Base-by-base conservation (phyloP, 2,888 invertebrate genomes). In the Thereva nobilitata region DNA sequence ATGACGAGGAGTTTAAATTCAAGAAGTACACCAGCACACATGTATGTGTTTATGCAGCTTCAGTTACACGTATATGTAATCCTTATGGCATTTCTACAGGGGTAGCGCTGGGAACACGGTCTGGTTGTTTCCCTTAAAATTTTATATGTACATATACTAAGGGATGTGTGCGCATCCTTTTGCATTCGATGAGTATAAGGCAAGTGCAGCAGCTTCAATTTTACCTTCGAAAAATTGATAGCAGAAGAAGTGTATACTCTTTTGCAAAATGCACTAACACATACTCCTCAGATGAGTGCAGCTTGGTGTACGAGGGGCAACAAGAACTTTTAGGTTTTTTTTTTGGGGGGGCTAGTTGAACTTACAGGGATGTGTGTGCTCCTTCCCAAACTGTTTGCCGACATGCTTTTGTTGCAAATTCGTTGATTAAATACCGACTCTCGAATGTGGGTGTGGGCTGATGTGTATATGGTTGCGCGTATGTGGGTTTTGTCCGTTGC, bases 1-100 rank as follows among this genome's bases (percentile, higher is more conserved):
- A 61, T 61, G 61, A 50, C 61, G 50, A 61, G 50, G 9, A 34
- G 41, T 50, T 50, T 47, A 10, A 61, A 61, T 61, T 34, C 23
- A 49, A 34, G 49, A 40, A 50, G 41, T 34, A 49, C 50, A 40
- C 7, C 5, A 5, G n/a, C 50, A 34, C 34, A 40, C 34, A 34
- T 34, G 50, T 34, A 61, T 40, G 42, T 61, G 23, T 10, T 34
- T 23, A 23, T 23, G 23, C 23, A 23, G 23, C 23, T 23, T 23
- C 23, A 23, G 23, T 23, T 23, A 23, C 23, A 23, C 23, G 23
- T 23, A 2, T 23, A 23, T 23, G 23, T 23, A 23, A 23, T 23
- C 23, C 23, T 23, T 23, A 23, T 23, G 2, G 23, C 23, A 23
- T 23, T 23, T 23, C 23, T 23, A 23, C 23, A 23, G 23, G 23